Percentiles rank a stretch among this genome's conserved stretches.
Evolutionary conservation across 2,888 invertebrate species (phyloP).

Genomic region (Limnephilus lunatus): DNA sequence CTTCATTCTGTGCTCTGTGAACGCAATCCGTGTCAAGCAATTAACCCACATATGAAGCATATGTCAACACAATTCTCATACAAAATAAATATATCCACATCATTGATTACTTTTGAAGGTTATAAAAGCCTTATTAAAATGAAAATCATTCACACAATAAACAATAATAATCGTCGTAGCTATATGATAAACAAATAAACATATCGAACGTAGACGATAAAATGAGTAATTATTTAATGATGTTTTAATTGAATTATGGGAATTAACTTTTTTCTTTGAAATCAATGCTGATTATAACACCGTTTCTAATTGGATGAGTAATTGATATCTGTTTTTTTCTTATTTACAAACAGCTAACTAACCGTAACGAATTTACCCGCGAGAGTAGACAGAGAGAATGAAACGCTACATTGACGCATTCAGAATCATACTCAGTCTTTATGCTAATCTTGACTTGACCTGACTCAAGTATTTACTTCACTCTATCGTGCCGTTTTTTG

Average conservation of each 20-base stretch:
- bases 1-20: not conserved
- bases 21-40: slow-evolving; percentile 2
- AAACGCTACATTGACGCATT: not conserved
- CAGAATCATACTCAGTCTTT: not conserved
- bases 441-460: no score
- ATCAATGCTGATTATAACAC: not conserved
- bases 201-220: not conserved
- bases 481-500: no score
- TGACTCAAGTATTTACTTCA: no score
- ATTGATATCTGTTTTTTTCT: not conserved
- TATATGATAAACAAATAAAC: not conserved
- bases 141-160: not conserved
- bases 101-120: slow-evolving; percentile 11
- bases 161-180: not conserved
- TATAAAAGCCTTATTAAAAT: not conserved
- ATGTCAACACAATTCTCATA: not conserved
- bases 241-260: not conserved
- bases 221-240: not conserved
- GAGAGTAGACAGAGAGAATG: not conserved
- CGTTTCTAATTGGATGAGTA: not conserved
- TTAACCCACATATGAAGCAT: slow-evolving; percentile 18
- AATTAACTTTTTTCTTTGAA: not conserved
- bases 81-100: not conserved
- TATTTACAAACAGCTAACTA: not conserved
- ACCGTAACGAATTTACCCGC: not conserved